Evolutionary conservation across 2,888 invertebrate genomes (phyloP).

Genomic region (Cataglyphis cursor): DNA sequence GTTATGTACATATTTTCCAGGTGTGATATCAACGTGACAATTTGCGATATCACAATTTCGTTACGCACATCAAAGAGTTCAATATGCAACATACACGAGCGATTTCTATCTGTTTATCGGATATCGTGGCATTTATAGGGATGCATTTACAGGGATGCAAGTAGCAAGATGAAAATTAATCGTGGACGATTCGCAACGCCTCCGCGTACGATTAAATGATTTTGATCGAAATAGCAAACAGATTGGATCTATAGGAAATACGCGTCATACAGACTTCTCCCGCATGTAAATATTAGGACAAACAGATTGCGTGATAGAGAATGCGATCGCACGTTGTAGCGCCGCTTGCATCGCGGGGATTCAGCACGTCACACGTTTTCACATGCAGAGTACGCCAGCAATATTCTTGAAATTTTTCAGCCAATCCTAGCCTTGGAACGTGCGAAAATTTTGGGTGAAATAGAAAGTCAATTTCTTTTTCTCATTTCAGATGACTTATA

Average conservation of each 20-base stretch:
- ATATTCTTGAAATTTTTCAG: conserved; percentile 20
- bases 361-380: not conserved
- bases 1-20: conserved; percentile 24
- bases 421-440: not conserved
- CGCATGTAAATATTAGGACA: conserved; percentile 44
- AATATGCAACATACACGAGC: not conserved
- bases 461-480: not conserved
- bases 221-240: conserved; percentile 41
- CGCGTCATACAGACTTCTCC: conserved; percentile 17
- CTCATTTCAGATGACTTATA: not conserved
- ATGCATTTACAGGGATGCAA: conserved; percentile 27
- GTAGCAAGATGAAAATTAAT: conserved; percentile 47
- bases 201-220: conserved; percentile 34
- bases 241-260: not conserved
- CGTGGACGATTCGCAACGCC: not conserved
- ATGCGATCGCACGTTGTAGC: conserved; percentile 32
- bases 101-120: conserved; percentile 7
- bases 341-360: not conserved
- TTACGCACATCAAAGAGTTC: not conserved
- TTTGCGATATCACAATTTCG: not conserved
- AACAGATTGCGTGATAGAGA: conserved; percentile 9
- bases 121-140: conserved; percentile 28
- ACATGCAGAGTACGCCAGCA: not conserved
- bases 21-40: not conserved
- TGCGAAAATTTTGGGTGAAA: not conserved